A percentile compares a stretch with the other conserved stretches of the same genome.
Evolutionary conservation across 2,113 vertebrate species (phyloP).

Genomic region (Dinomys branickii): DNA sequence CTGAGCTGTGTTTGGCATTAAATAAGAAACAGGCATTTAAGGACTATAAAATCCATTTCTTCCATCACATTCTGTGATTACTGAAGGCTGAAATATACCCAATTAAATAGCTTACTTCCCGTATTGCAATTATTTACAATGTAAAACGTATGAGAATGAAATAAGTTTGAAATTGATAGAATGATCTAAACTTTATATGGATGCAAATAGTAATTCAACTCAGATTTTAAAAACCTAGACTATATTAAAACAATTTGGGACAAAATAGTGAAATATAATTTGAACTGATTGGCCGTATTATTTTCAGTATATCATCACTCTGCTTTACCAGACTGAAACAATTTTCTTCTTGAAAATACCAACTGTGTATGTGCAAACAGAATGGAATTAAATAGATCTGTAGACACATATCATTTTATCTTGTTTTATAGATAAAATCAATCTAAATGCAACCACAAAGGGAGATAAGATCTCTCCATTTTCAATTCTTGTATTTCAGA

Average conservation of each 20-base stretch:
- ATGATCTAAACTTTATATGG: not conserved
- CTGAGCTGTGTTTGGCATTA: constrained; percentile 51
- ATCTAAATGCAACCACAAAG: not conserved
- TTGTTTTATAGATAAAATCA: not conserved
- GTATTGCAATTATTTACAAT: not conserved
- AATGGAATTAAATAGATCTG: not conserved
- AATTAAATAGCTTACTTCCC: not conserved
- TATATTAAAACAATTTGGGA: not conserved
- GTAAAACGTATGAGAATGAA: not conserved
- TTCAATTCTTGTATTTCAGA: not conserved
- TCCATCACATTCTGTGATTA: not conserved
- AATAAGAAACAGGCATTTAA: constrained; percentile 43
- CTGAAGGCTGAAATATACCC: not conserved
- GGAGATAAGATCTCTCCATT: accelerated
- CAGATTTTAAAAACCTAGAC: not conserved
- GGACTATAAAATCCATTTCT: not conserved
- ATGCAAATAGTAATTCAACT: not conserved
- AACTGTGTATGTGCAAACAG: not conserved
- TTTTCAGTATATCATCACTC: not conserved
- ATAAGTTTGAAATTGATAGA: not conserved
- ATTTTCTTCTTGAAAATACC: not conserved
- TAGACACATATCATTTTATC: not conserved
- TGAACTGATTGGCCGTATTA: not conserved
- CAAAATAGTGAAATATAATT: not conserved
- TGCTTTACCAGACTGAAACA: not conserved